Evolutionary conservation across 2,888 invertebrate genomes (phyloP).

Genomic region (Drosophila infuscata): DNA sequence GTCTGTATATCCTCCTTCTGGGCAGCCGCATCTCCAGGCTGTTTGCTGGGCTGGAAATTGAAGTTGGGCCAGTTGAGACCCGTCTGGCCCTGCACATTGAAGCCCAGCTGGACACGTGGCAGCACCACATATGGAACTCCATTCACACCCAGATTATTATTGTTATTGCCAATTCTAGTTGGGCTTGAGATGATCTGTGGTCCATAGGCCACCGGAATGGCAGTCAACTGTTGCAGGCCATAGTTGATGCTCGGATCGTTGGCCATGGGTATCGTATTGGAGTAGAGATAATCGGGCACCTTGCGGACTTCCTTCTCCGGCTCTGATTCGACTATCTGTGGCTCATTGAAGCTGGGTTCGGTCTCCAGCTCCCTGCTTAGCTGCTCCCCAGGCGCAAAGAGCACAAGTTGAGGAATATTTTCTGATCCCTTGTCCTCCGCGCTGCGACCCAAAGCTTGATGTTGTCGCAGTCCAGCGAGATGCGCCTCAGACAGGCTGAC

Average conservation of each 20-base stretch:
- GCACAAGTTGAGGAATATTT: conserved; percentile 57
- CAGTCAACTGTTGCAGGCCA: conserved; percentile 69
- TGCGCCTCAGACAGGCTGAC: conserved; percentile 41
- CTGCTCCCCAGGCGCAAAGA: conserved; percentile 65
- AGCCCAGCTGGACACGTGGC: conserved; percentile 72
- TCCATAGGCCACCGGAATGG: conserved; percentile 65
- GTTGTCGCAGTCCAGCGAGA: conserved; percentile 23
- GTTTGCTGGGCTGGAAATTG: conserved; percentile 36
- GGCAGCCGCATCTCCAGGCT: conserved; percentile 11
- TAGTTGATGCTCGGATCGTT: conserved; percentile 74
- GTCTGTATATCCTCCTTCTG: conserved; percentile 61
- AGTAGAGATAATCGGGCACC: conserved; percentile 79
- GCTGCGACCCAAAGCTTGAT: conserved; percentile 55
- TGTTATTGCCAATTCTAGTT: conserved; percentile 31
- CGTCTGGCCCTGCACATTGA: conserved; percentile 76
- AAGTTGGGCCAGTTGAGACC: conserved; percentile 58
- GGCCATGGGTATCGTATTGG: conserved; percentile 74
- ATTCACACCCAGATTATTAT: conserved; percentile 44
- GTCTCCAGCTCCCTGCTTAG: conserved; percentile 37
- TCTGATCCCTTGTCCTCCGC: conserved; percentile 28
- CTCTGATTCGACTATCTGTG: conserved; percentile 58
- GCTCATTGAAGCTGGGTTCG: conserved; percentile 54
- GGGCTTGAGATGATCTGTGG: conserved; percentile 44
- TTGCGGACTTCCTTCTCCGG: conserved; percentile 71
- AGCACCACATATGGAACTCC: conserved; percentile 54